Conservation (phyloP, 2,113 vertebrate genomes). For the Anarrhichthys ocellatus region DNA sequence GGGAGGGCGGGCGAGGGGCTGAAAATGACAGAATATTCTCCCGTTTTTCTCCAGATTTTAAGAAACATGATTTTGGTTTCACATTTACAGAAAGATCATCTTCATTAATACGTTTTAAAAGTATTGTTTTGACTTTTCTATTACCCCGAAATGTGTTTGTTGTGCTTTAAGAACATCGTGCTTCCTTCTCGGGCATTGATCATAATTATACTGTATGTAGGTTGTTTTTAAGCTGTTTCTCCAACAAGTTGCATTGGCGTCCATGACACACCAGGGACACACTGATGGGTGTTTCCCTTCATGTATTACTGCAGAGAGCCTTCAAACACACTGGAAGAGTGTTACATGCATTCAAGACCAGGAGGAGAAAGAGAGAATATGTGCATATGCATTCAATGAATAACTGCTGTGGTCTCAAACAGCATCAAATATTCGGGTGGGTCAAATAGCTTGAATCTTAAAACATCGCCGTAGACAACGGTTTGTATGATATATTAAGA, state of each 20-base stretch:
- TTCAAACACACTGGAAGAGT: neutral
- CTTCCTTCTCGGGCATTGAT: neutral
- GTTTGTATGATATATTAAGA: too few relatives aligned
- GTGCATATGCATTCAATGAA: neutral
- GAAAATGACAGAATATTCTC: neutral
- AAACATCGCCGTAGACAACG: too few relatives aligned
- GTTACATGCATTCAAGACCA: neutral
- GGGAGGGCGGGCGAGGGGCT: slow-evolving; percentile 51
- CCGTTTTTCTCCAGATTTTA: neutral
- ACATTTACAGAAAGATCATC: neutral
- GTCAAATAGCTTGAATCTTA: neutral
- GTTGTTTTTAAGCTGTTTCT: neutral
- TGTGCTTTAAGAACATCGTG: neutral
- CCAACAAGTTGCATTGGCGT: too few relatives aligned
- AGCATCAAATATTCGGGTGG: neutral
- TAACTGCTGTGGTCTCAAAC: too few relatives aligned
- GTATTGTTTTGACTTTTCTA: neutral
- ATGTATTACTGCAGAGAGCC: neutral
- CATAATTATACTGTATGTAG: neutral
- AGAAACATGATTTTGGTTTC: neutral
- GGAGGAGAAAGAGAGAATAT: neutral
- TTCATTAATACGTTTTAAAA: neutral
- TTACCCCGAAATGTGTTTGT: neutral
- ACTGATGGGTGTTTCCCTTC: neutral
- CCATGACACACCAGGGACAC: too few relatives aligned